Evolutionary conservation across 1,140 invertebrate species (phyloP).

Genomic region (Telenomus remus): DNA sequence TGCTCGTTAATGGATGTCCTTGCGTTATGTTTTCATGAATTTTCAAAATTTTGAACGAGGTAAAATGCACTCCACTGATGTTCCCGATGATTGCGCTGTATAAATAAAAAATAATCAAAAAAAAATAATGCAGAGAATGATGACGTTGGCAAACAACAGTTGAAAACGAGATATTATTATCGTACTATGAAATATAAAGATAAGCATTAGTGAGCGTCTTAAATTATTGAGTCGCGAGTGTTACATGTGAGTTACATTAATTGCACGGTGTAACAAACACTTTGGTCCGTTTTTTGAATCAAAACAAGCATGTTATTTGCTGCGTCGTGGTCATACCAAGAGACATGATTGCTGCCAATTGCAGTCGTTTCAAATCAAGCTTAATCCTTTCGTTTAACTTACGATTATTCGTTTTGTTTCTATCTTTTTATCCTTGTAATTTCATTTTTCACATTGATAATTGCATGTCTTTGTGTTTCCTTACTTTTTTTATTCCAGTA

Average conservation of each 20-base stretch:
- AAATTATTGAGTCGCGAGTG: conserved; percentile 34
- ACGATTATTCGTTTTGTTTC: conserved; percentile 48
- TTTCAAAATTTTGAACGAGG: conserved; percentile 40
- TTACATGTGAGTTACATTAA: conserved; percentile 42
- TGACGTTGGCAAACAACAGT: conserved; percentile 5
- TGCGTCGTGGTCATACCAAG: conserved; percentile 13
- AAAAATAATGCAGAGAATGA: not conserved
- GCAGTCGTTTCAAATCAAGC: conserved; percentile 61
- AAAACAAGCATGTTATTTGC: conserved; percentile 39
- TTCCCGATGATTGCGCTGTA: conserved; percentile 41
- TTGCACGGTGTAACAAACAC: conserved; percentile 60
- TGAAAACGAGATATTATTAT: conserved; percentile 1
- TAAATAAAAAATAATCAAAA: conserved; percentile 14
- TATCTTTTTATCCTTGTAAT: not conserved
- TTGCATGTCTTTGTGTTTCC: too few relatives aligned
- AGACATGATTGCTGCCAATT: conserved; percentile 49
- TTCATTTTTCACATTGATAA: not conserved
- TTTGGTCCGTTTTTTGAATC: conserved; percentile 50
- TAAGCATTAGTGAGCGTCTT: conserved; percentile 42
- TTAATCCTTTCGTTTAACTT: conserved; percentile 23
- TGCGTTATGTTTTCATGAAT: conserved; percentile 51
- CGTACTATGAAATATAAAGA: conserved; percentile 3
- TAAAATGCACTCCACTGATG: conserved; percentile 49
- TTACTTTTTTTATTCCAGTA: not conserved
- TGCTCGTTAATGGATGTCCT: conserved; percentile 61